Base-by-base conservation (phyloP, 2,797 vertebrate species). In the Mus caroli region DNA sequence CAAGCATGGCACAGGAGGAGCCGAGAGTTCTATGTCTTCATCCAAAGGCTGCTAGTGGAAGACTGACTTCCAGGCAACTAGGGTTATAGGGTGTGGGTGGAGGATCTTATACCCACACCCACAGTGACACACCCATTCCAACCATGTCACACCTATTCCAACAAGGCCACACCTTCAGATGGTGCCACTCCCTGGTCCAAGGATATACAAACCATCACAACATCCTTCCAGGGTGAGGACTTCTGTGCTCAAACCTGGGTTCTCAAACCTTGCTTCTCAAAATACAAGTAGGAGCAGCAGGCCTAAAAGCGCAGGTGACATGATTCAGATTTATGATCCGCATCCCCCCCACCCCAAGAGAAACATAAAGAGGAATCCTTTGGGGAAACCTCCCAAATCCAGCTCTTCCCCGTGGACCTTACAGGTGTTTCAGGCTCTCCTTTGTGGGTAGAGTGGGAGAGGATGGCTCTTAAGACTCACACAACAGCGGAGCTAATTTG, bases 261-360 rank as follows among this genome's bases (percentile, higher is more conserved):
- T 88, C 60, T 37, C 75, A 92, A 54, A 54, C 26, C 96, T 56
- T 94, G 54, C 77, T 96, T 92, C 96, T 91, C 31, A 96, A 94
- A 94, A 71, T 64, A 73, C 15, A 24, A 77, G 71, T 34, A 50
- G 15, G 56, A 83, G n/a, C 56, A 94, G 4, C 40, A 67, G 87
- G 93, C 69, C 14, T 26, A 84, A 79, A 85, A 94, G 79, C 76
- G 77, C 62, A 87, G 90, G 56, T 89, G 28, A 85, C n/a, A 34
- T 76, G 90, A 82, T 40, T 96, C 86, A 88, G 52, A 92, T 82
- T 92, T 94, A 88, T 3, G 37, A 76, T 46, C 14, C 17, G 71
- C 8, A 37, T 76, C 73, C 77, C 58, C 46, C 8, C 46, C 46
- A 6, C 46, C 6, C 46, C 46, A 6, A 58, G 46, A 86, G 20